phyloP scores from a whole-genome alignment of 2,888 invertebrate species.

The Bhutanitis thaidina region DNA sequence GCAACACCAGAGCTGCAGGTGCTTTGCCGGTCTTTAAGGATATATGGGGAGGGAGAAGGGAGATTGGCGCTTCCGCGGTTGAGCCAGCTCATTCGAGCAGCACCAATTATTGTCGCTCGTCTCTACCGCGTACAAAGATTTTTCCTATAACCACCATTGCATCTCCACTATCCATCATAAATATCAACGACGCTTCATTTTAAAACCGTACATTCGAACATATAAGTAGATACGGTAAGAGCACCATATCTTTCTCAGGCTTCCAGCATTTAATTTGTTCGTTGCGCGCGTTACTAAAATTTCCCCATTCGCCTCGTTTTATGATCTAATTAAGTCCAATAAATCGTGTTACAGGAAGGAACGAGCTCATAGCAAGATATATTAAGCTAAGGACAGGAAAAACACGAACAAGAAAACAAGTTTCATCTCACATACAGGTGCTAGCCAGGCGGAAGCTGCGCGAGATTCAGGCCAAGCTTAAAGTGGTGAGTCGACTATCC shows the following conservation, averaged over 20 bases:
- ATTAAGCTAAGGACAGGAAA: slow-evolving; percentile 99
- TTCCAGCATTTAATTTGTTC: slow-evolving; percentile 10
- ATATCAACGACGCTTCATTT: too few relatives aligned
- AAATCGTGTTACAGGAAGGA: slow-evolving; percentile 89
- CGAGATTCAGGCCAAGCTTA: slow-evolving; percentile 98
- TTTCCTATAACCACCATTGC: too few relatives aligned
- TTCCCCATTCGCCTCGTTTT: slow-evolving; percentile 8
- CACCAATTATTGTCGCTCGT: too few relatives aligned
- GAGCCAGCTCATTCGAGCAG: too few relatives aligned
- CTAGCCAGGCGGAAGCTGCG: slow-evolving; percentile 98
- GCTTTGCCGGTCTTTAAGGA: too few relatives aligned
- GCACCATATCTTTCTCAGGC: neutral
- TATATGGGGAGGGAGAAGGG: too few relatives aligned
- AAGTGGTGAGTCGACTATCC: slow-evolving; percentile 88
- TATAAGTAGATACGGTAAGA: too few relatives aligned
- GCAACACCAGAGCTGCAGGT: too few relatives aligned
- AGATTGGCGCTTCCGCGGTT: too few relatives aligned
- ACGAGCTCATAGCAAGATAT: slow-evolving; percentile 99
- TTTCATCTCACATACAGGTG: slow-evolving; percentile 99
- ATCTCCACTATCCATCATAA: too few relatives aligned
- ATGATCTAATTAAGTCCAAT: slow-evolving; percentile 18
- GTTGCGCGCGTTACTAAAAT: slow-evolving; percentile 5
- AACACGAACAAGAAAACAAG: slow-evolving; percentile 99
- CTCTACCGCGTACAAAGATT: too few relatives aligned
- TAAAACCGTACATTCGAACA: too few relatives aligned